A percentile compares a stretch with the other conserved stretches of the same genome.
phyloP scores from a whole-genome alignment of 2,113 vertebrate species.

The Rafetus swinhoei region DNA sequence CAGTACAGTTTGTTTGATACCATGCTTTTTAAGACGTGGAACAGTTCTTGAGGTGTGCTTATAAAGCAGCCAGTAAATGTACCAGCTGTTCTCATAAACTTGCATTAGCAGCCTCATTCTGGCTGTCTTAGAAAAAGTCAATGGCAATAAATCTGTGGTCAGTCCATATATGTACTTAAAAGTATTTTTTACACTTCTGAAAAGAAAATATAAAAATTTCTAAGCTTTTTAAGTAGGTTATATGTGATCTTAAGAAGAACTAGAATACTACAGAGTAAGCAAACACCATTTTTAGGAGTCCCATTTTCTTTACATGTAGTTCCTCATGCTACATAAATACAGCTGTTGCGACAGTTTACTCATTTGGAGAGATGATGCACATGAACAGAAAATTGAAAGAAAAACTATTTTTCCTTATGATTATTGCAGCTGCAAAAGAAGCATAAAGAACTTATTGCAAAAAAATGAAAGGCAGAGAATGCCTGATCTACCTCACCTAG shows the following conservation, averaged over 20 bases:
- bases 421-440: slow-evolving; percentile 55
- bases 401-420: slow-evolving; percentile 63
- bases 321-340: slow-evolving; percentile 59
- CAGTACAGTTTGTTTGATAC: slow-evolving; percentile 83
- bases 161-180: slow-evolving; percentile 82
- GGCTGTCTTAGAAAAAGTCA: slow-evolving; percentile 76
- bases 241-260: slow-evolving; percentile 65
- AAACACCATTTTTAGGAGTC: slow-evolving; percentile 53
- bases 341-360: slow-evolving; percentile 49
- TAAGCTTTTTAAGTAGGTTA: slow-evolving; percentile 67
- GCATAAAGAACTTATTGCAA: slow-evolving; percentile 41
- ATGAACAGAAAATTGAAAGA: slow-evolving; percentile 56
- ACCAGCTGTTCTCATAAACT: slow-evolving; percentile 87
- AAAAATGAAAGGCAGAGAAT: slow-evolving; percentile 24
- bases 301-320: slow-evolving; percentile 67
- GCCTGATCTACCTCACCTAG: slow-evolving; percentile 17
- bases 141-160: slow-evolving; percentile 83
- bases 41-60: slow-evolving; percentile 82
- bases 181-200: slow-evolving; percentile 83
- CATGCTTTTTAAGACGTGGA: slow-evolving; percentile 77
- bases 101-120: slow-evolving; percentile 76
- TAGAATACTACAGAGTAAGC: slow-evolving; percentile 44
- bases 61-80: slow-evolving; percentile 84
- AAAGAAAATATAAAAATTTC: slow-evolving; percentile 78
- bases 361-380: slow-evolving; percentile 33